Percentiles rank a stretch among this genome's conserved stretches.
These are phyloP conservation scores for Cotesia vestalis DNA, from an alignment of 1,140 invertebrate species.

Conservation along the genomic window DNA sequence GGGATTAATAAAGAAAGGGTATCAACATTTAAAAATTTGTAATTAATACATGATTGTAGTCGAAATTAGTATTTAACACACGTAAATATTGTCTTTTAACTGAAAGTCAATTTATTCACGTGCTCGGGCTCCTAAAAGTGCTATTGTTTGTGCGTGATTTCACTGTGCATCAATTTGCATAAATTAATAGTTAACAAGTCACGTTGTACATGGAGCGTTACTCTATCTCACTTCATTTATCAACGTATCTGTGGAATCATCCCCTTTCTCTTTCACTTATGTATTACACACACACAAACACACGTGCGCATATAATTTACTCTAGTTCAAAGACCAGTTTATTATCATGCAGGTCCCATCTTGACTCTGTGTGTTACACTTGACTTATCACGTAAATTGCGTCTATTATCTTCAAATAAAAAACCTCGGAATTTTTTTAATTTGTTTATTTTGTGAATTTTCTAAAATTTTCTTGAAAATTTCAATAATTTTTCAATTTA, in stretches of 20 bases:
- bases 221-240: conserved; percentile 1
- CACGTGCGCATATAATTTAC: no score
- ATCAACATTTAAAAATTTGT: no score
- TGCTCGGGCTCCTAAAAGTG: neutral
- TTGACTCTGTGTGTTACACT: neutral
- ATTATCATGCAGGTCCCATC: conserved; percentile 9
- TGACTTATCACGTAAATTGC: neutral
- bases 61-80: no score
- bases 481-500: no score
- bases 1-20: no score
- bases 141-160: conserved; percentile 26
- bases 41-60: no score
- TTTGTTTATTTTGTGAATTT: no score
- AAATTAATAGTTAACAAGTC: conserved; percentile 30
- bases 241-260: neutral
- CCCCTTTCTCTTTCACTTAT: no score
- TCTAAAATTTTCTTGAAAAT: no score
- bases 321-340: conserved; percentile 28
- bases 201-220: neutral
- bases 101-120: neutral
- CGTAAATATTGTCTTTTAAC: no score
- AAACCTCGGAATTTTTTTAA: neutral
- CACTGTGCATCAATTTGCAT: conserved; percentile 28
- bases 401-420: neutral
- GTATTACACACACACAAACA: neutral